phyloP scores from a whole-genome alignment of 2,888 invertebrate genomes.

The Timema podura region DNA sequence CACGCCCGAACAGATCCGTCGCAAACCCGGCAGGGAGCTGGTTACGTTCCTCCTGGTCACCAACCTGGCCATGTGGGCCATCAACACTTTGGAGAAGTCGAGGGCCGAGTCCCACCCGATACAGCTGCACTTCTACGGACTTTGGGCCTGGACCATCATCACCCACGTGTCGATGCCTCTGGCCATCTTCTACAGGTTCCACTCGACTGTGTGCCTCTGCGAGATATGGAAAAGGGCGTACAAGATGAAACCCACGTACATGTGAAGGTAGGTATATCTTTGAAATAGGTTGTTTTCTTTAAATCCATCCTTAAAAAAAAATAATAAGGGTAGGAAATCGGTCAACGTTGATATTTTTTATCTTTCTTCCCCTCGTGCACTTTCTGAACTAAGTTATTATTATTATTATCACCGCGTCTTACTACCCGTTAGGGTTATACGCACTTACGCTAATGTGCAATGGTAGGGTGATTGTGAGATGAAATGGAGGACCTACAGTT shows the following conservation, averaged over 20 bases:
- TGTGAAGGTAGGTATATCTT: constrained; percentile 46
- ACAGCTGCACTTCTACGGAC: constrained; percentile 85
- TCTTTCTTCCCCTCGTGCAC: too few species aligned
- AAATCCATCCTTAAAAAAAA: too few species aligned
- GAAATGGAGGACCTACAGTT: too few species aligned
- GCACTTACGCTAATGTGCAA: too few species aligned
- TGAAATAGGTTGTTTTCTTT: too few species aligned
- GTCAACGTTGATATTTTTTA: too few species aligned
- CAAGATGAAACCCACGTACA: constrained; percentile 83
- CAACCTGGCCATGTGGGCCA: constrained; percentile 91
- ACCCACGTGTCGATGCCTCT: constrained; percentile 90
- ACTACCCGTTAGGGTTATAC: too few species aligned
- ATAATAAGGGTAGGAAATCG: too few species aligned
- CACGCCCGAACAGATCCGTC: constrained; percentile 73
- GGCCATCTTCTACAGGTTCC: constrained; percentile 92
- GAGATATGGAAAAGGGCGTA: constrained; percentile 96
- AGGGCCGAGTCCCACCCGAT: constrained; percentile 88
- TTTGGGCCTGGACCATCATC: constrained; percentile 95
- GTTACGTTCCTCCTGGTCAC: constrained; percentile 88
- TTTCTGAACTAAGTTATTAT: too few species aligned
- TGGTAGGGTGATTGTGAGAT: too few species aligned
- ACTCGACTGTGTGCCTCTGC: constrained; percentile 91
- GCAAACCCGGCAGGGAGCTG: constrained; percentile 89
- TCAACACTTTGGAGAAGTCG: constrained; percentile 88
- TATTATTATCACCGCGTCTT: too few species aligned